phyloP scores from a whole-genome alignment of 2,113 vertebrate species.

The Felis chaus region DNA sequence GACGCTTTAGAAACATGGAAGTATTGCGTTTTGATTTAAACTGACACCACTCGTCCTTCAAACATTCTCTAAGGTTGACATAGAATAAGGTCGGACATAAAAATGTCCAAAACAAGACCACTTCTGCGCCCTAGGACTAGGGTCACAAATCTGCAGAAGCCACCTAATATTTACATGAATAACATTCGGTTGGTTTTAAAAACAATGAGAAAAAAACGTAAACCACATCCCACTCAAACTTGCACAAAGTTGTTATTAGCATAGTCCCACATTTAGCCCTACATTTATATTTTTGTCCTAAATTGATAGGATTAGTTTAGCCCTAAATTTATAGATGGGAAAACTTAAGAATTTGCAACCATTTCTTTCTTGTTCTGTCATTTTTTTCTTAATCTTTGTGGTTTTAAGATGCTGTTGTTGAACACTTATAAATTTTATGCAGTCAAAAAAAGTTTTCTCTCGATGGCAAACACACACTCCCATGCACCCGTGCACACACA shows the following conservation, averaged over 20 bases:
- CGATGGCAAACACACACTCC: too few species aligned
- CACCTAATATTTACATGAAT: not conserved
- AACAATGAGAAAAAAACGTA: not conserved
- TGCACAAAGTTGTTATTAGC: not conserved
- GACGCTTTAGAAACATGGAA: too few species aligned
- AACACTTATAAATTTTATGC: too few species aligned
- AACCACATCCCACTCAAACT: not conserved
- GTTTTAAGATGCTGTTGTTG: not conserved
- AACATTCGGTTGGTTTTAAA: not conserved
- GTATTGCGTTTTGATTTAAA: too few species aligned
- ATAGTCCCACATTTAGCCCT: not conserved
- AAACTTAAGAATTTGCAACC: not conserved
- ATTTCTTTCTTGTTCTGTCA: not conserved
- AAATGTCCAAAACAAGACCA: not conserved
- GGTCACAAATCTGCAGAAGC: too few species aligned
- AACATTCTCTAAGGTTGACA: not conserved
- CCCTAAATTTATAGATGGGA: not conserved
- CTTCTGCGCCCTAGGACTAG: not conserved
- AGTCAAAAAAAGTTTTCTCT: too few species aligned
- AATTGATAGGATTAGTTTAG: not conserved
- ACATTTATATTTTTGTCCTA: not conserved
- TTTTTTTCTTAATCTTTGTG: not conserved
- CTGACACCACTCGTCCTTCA: not conserved
- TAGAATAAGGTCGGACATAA: too few species aligned
- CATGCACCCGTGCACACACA: too few species aligned